Evolutionary conservation across 2,888 invertebrate species (phyloP), one percentile per base, ranked within the genome.

Genomic region (Lordiphosa fenestrarum): DNA sequence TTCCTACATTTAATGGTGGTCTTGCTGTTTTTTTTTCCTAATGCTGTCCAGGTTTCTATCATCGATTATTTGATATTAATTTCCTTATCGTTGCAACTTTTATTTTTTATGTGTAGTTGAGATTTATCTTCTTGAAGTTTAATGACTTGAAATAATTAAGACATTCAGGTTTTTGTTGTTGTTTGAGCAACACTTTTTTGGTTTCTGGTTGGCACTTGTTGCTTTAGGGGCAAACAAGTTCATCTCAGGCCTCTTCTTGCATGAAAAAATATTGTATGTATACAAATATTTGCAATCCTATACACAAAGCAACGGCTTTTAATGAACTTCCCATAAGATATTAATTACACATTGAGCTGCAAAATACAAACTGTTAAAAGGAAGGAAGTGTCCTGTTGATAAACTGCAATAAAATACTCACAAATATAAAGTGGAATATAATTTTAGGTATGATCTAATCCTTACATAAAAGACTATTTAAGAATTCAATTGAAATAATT

Each of bases 261-360:
- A 15, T 15, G 15, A 15, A 15, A 15, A 15, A 15, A 15, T 15
- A 15, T 15, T 63, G 52, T 50, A 47, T 63, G 52, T 50, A 47
- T 50, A 66, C 47, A 50, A 62, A 63, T 55, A 47, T 30, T 54
- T 51, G 68, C 61, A 64, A 69, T 58, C 50, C 44, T 57, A 66
- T 59, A 53, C 55, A 46, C 59, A 48, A 53, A 13, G 15, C 57
- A 55, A 25, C 42, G 57, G 59, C 60, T 23, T 44, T 70, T 73
- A 71, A 80, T 80, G 66, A 73, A 77, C 74, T 80, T 80, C 78
- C 84, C 78, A 80, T 80, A 83, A 58, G 81, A 76, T 80, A 83
- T 83, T 71, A 61, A 71, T 80, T 80, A 73, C 78, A 46, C 10
- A 3, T 30, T 10, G 30, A 9, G 30, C 9, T 30, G 30, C 9